Evolutionary conservation across 2,888 invertebrate genomes (phyloP).

Genomic region (Eupsilia transversa): DNA sequence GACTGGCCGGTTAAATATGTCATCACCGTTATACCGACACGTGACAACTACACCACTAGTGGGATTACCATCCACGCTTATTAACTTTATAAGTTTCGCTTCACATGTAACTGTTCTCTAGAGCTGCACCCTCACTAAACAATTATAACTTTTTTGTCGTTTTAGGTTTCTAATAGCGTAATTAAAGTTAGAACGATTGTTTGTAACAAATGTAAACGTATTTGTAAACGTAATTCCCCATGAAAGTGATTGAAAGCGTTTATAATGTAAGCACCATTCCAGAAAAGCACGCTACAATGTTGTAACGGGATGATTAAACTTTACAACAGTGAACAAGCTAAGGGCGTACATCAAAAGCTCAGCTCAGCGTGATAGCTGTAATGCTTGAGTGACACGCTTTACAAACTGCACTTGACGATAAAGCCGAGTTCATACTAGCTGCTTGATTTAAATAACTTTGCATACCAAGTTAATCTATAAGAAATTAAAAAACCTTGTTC

Average conservation of each 20-base stretch:
- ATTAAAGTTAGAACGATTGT: constrained; percentile 42
- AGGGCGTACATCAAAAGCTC: constrained; percentile 59
- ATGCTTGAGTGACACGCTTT: constrained; percentile 64
- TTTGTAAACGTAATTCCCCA: constrained; percentile 44
- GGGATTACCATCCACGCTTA: constrained; percentile 64
- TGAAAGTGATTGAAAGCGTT: constrained; percentile 48
- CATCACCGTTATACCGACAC: constrained; percentile 81
- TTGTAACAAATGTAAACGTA: constrained; percentile 47
- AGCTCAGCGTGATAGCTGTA: constrained; percentile 56
- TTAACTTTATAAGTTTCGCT: constrained; percentile 63
- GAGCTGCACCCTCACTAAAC: constrained; percentile 31
- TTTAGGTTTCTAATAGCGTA: constrained; percentile 20
- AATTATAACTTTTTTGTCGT: constrained; percentile 13
- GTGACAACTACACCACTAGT: constrained; percentile 66
- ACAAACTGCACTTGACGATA: constrained; percentile 59
- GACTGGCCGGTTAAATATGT: constrained; percentile 79
- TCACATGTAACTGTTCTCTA: constrained; percentile 58
- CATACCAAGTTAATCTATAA: constrained; percentile 37
- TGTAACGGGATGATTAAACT: constrained; percentile 60
- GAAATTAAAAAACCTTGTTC: constrained; percentile 53
- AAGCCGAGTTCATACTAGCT: constrained; percentile 34
- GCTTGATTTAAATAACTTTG: constrained; percentile 43
- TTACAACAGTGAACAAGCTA: constrained; percentile 54
- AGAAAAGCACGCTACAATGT: constrained; percentile 56
- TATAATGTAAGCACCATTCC: constrained; percentile 45